phyloP scores from a whole-genome alignment of 1,140 invertebrate genomes.

The Monomorium pharaonis region DNA sequence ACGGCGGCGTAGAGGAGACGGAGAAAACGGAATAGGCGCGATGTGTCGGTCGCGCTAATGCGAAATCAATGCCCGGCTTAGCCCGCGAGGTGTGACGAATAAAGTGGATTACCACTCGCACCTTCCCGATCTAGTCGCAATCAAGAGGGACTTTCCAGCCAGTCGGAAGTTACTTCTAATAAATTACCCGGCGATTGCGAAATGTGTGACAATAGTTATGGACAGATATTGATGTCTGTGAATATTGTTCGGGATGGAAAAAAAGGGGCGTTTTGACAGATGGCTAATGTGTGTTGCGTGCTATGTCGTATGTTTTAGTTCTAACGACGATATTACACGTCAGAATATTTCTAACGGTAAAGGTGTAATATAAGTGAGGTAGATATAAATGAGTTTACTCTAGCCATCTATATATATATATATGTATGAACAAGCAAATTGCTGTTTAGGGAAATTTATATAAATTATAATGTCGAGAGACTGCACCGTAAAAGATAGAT shows the following conservation, averaged over 20 bases:
- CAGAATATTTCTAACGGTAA: neutral
- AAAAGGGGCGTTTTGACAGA: neutral
- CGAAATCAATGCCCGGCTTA: constrained; percentile 73
- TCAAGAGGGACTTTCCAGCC: constrained; percentile 50
- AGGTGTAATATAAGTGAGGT: neutral
- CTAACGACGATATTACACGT: constrained; percentile 7
- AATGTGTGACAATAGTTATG: neutral
- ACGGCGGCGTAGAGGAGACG: constrained; percentile 4
- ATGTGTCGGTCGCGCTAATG: constrained; percentile 67
- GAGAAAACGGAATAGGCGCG: constrained; percentile 44
- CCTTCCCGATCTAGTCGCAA: constrained; percentile 43
- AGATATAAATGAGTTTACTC: neutral
- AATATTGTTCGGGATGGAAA: neutral
- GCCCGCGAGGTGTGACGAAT: constrained; percentile 66
- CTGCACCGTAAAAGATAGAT: too few species aligned
- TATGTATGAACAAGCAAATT: neutral
- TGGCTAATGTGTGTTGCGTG: neutral
- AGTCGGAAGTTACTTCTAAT: neutral
- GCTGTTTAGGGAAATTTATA: neutral
- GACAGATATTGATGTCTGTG: constrained; percentile 9
- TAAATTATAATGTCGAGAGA: neutral
- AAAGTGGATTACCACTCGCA: constrained; percentile 71
- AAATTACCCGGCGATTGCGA: constrained; percentile 25
- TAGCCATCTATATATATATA: neutral
- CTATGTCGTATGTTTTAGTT: neutral